These are phyloP conservation scores for Pteruthius melanotis DNA, from an alignment of 2,113 vertebrate species.

Conservation along the genomic window DNA sequence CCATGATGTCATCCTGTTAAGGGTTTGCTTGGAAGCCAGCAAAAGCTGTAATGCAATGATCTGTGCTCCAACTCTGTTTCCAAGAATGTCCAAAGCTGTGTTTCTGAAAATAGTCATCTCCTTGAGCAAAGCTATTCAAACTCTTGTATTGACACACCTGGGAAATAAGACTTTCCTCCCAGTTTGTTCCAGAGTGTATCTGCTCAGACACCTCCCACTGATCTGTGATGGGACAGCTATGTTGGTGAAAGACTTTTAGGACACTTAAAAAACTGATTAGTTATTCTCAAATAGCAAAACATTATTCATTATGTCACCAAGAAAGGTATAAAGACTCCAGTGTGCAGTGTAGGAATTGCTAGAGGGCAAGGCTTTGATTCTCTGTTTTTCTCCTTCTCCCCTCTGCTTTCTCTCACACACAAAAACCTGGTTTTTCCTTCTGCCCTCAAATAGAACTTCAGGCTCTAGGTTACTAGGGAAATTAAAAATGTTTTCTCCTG, in stretches of 20 bases:
- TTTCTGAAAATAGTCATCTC: not conserved
- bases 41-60: not conserved
- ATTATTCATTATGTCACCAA: not conserved
- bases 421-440: not conserved
- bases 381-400: not conserved
- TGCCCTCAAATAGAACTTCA: not conserved
- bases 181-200: not conserved
- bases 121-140: not conserved
- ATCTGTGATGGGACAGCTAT: not conserved
- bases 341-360: not conserved
- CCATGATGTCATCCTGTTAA: not conserved
- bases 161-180: not conserved
- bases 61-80: not conserved
- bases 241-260: not conserved
- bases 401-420: not conserved
- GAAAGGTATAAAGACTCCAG: not conserved
- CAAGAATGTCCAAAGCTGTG: not conserved
- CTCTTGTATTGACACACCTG: not conserved
- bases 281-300: not conserved
- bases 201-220: not conserved
- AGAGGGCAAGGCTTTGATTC: not conserved
- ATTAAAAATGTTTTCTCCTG: not conserved
- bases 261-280: not conserved
- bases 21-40: not conserved
- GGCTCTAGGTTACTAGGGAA: not conserved